These are phyloP conservation scores for Drosophila sordidapex DNA, from an alignment of 2,888 invertebrate species.

Conservation along the genomic window DNA sequence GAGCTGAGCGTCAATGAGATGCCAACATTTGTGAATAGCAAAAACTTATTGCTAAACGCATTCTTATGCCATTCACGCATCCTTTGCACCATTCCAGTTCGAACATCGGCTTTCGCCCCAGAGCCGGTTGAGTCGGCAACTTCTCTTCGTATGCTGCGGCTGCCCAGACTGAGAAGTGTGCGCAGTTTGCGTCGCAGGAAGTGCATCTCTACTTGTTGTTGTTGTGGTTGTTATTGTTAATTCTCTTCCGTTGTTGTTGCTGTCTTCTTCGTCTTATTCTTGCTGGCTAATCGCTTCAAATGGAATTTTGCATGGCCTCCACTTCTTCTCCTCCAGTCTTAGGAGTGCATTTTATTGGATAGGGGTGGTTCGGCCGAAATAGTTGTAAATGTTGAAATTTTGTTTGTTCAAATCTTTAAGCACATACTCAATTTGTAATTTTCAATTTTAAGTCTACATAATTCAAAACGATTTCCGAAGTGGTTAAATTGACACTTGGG, in stretches of 20 bases:
- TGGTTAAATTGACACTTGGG: constrained; percentile 20
- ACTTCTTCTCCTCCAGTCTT: constrained; percentile 6
- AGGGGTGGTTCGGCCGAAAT: constrained; percentile 1
- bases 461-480: constrained; percentile 17
- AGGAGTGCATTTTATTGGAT: constrained; percentile 23
- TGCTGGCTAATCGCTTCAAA: constrained; percentile 11
- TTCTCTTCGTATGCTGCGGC: constrained; percentile 29
- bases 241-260: not conserved
- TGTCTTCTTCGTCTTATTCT: not conserved
- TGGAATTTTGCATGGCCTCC: constrained; percentile 29
- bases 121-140: constrained; percentile 20
- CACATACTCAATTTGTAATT: constrained; percentile 35
- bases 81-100: constrained; percentile 45
- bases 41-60: constrained; percentile 88
- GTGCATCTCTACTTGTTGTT: constrained; percentile 44
- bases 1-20: constrained; percentile 92
- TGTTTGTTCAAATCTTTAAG: constrained; percentile 26
- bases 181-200: constrained; percentile 49
- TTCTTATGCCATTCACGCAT: constrained; percentile 78
- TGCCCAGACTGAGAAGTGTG: constrained; percentile 38
- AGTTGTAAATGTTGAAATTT: constrained; percentile 10
- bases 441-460: not conserved
- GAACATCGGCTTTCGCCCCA: constrained; percentile 4
- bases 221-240: not conserved
- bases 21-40: constrained; percentile 92